Evolutionary conservation across 2,797 vertebrate species (phyloP).

Genomic region (Phalloptychus januarius): DNA sequence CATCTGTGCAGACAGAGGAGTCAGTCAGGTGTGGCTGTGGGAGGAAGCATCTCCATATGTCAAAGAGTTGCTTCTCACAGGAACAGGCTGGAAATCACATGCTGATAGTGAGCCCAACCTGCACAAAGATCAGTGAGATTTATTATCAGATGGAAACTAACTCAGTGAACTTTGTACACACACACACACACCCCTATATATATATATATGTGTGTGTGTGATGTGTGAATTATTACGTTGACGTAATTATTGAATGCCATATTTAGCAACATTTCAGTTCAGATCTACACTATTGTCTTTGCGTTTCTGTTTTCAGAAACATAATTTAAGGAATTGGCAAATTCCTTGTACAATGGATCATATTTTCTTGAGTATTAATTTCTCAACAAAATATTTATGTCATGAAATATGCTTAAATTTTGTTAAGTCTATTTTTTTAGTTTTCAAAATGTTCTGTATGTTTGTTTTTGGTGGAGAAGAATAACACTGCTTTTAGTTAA

Average conservation of each 20-base stretch:
- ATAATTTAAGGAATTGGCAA: background rate
- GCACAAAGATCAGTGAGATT: constrained; percentile 54
- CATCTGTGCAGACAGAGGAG: constrained; percentile 60
- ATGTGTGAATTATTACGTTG: too few species aligned
- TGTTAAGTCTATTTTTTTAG: background rate
- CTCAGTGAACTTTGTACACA: background rate
- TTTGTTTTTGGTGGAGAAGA: background rate
- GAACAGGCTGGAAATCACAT: constrained; percentile 63
- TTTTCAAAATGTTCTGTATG: background rate
- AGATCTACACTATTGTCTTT: background rate
- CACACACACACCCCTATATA: too few species aligned
- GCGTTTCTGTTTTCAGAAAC: background rate
- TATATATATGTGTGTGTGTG: background rate
- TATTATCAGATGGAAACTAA: constrained; percentile 15
- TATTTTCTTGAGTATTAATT: background rate
- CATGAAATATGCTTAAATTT: background rate
- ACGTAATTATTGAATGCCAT: background rate
- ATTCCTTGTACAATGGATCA: background rate
- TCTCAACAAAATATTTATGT: background rate
- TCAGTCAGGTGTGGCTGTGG: constrained; percentile 72
- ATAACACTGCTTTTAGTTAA: background rate
- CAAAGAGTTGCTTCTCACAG: constrained; percentile 56
- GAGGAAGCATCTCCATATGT: constrained; percentile 71
- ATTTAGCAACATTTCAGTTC: background rate
- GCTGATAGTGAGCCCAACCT: constrained; percentile 60